Evolutionary conservation across 2,888 invertebrate genomes (phyloP).

Genomic region (Eristalinus aeneus): DNA sequence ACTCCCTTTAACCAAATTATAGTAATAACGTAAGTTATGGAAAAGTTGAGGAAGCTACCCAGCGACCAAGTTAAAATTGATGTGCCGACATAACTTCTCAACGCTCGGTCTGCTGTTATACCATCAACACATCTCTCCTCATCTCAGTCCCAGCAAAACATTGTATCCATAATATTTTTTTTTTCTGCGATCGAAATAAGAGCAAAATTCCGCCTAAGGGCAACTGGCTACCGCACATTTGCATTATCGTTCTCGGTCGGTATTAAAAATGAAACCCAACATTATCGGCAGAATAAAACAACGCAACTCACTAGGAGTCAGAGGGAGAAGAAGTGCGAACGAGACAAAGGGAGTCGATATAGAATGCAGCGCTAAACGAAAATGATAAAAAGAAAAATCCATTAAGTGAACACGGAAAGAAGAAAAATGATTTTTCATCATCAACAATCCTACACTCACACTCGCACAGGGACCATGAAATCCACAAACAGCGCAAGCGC

Average conservation of each 20-base stretch:
- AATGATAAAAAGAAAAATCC: constrained; percentile 58
- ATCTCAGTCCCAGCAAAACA: constrained; percentile 36
- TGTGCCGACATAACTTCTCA: constrained; percentile 13
- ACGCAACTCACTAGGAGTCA: neutral
- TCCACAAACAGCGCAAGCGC: no score
- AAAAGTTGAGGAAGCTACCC: constrained; percentile 35
- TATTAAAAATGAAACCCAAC: constrained; percentile 61
- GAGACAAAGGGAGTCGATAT: neutral
- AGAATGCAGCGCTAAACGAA: constrained; percentile 44
- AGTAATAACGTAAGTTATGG: constrained; percentile 68
- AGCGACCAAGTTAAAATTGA: constrained; percentile 17
- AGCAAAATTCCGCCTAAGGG: constrained; percentile 67
- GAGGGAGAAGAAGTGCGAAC: neutral
- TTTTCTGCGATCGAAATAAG: constrained; percentile 69
- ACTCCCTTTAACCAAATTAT: constrained; percentile 60
- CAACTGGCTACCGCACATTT: constrained; percentile 72
- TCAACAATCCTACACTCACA: neutral
- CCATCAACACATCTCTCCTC: neutral
- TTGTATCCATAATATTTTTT: constrained; percentile 24
- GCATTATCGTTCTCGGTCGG: constrained; percentile 60
- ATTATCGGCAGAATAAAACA: constrained; percentile 36
- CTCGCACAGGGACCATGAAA: no score
- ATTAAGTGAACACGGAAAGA: constrained; percentile 35
- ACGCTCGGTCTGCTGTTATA: neutral
- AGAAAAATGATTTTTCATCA: constrained; percentile 59